Percentiles rank a stretch among this genome's conserved stretches.
These are phyloP conservation scores for Autographa pulchrina DNA, from an alignment of 2,888 invertebrate species.

Conservation along the genomic window DNA sequence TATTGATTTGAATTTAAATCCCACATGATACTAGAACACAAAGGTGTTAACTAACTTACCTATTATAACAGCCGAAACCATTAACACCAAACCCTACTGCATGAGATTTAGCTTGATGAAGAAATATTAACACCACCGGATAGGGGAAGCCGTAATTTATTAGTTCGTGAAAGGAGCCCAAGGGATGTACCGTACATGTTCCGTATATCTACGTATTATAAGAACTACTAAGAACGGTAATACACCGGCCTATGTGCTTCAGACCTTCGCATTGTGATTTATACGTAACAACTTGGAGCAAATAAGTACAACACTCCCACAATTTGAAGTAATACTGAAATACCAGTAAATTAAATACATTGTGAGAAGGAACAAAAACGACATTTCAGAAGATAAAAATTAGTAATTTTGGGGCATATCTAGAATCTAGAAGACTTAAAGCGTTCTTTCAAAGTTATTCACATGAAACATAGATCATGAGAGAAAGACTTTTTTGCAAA, in stretches of 20 bases:
- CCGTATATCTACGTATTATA: conserved; percentile 10
- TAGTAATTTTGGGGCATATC: too few species aligned
- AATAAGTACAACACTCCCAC: conserved; percentile 12
- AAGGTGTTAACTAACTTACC: neutral
- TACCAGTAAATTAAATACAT: too few species aligned
- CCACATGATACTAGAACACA: neutral
- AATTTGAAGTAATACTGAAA: too few species aligned
- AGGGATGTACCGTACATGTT: conserved; percentile 15
- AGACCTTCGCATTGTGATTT: conserved; percentile 34
- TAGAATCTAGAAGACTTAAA: too few species aligned
- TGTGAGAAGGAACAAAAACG: too few species aligned
- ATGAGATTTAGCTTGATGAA: conserved; percentile 36
- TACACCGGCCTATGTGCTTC: conserved; percentile 26
- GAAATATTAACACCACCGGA: conserved; percentile 47
- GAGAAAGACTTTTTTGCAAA: too few species aligned
- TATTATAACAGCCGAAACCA: neutral
- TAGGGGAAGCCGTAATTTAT: conserved; percentile 45
- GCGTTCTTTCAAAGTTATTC: too few species aligned
- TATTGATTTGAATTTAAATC: too few species aligned
- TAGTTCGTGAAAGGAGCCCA: conserved; percentile 35
- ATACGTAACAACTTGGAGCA: conserved; percentile 13
- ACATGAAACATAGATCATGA: too few species aligned
- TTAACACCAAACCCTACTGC: conserved; percentile 19
- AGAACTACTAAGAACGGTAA: conserved; percentile 12
- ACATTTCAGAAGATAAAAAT: too few species aligned